A percentile compares a stretch with the other conserved stretches of the same genome.
These are phyloP conservation scores for Promerops cafer DNA, from an alignment of 2,113 vertebrate species.

Conservation along the genomic window DNA sequence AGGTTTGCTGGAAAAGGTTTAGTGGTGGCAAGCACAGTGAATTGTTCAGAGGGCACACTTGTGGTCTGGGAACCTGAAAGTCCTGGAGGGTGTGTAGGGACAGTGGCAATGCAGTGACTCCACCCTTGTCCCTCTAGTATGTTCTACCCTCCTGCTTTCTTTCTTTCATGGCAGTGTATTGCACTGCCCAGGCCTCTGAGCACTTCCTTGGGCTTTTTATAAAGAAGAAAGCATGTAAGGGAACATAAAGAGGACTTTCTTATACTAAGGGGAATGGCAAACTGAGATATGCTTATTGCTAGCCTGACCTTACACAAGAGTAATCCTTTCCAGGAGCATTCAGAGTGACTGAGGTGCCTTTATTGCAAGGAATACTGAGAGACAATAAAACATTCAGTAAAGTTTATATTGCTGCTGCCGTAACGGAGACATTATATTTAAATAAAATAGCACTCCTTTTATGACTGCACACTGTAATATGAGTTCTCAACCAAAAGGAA, in stretches of 20 bases:
- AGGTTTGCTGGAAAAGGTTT: neutral
- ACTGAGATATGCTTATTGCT: neutral
- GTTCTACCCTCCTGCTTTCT: neutral
- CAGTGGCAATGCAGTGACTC: neutral
- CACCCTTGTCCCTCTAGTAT: neutral
- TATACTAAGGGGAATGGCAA: neutral
- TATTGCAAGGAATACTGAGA: neutral
- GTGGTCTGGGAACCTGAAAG: neutral
- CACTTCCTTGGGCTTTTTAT: neutral
- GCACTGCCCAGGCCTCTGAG: neutral
- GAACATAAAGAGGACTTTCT: neutral
- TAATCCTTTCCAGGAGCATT: neutral
- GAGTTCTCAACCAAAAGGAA: neutral
- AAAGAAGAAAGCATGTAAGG: neutral
- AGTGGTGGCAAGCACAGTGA: neutral
- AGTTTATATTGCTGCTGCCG: conserved; percentile 11
- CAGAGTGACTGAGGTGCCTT: neutral
- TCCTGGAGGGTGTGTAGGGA: neutral
- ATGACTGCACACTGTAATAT: neutral
- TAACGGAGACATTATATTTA: neutral
- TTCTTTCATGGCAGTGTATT: neutral
- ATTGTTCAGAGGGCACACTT: neutral
- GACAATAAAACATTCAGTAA: conserved; percentile 33
- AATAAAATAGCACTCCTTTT: neutral
- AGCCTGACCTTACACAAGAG: neutral